phyloP scores from a whole-genome alignment of 2,113 vertebrate species.

The Indri indri region DNA sequence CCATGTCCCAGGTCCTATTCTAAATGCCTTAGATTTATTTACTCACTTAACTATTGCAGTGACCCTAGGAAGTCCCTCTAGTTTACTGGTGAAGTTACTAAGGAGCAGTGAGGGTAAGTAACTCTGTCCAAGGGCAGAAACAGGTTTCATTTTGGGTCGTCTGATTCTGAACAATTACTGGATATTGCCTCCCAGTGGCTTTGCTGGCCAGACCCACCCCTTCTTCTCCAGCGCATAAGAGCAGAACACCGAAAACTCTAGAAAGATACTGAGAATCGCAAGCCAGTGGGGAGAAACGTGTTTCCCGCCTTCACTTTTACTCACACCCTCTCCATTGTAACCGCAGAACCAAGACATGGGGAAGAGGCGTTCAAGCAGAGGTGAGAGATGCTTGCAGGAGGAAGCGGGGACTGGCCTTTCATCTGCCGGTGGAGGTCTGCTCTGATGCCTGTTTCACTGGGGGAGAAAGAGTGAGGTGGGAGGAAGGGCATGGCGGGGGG shows the following conservation, averaged over 20 bases:
- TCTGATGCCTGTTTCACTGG: not conserved
- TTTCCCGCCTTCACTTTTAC: not conserved
- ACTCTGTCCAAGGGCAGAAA: not conserved
- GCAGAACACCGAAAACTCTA: not conserved
- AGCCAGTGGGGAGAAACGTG: not conserved
- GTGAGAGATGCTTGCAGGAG: not conserved
- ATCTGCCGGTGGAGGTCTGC: not conserved
- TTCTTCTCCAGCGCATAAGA: not conserved
- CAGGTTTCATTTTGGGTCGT: not conserved
- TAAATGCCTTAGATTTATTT: not conserved
- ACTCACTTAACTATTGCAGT: not conserved
- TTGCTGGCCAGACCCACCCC: not conserved
- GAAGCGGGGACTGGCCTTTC: too few relatives aligned
- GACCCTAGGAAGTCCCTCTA: not conserved
- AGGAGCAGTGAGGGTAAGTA: not conserved
- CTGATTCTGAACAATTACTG: not conserved
- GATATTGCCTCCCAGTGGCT: not conserved
- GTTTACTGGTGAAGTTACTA: not conserved
- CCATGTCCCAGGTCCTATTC: not conserved
- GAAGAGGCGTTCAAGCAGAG: not conserved
- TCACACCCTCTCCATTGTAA: not conserved
- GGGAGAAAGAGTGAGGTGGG: not conserved
- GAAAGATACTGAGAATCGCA: not conserved
- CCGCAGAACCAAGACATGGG: not conserved
- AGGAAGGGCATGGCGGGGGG: rapidly evolving